A percentile compares a stretch with the other conserved stretches of the same genome.
These are phyloP conservation scores for Danio kyathit DNA, from an alignment of 2,797 vertebrate genomes.

Conservation along the genomic window DNA sequence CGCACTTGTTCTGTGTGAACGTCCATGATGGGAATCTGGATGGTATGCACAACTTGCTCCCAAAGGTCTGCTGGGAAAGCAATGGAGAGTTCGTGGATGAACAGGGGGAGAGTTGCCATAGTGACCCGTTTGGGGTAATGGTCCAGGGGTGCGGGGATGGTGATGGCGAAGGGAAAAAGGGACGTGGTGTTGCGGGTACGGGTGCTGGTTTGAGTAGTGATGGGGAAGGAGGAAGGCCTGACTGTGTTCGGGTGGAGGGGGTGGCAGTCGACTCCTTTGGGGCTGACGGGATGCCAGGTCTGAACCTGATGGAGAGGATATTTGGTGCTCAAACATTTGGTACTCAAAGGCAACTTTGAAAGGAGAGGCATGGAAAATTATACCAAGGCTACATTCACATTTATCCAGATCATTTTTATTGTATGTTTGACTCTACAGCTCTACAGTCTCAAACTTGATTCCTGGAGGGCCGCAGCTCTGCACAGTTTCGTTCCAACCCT, in stretches of 20 bases:
- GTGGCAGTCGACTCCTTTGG: constrained; percentile 78
- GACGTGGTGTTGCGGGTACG: constrained; percentile 80
- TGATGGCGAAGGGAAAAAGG: constrained; percentile 81
- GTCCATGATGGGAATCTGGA: constrained; percentile 67
- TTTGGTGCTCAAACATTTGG: not conserved
- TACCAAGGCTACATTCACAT: not conserved
- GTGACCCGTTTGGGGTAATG: constrained; percentile 78
- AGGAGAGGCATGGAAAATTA: not conserved
- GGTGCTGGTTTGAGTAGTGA: constrained; percentile 84
- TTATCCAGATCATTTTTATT: not conserved
- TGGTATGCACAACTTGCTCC: constrained; percentile 77
- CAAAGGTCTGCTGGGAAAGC: constrained; percentile 78
- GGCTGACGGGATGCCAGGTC: constrained; percentile 74
- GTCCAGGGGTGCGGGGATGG: constrained; percentile 78
- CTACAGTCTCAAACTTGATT: no score
- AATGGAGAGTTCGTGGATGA: constrained; percentile 81
- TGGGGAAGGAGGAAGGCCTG: constrained; percentile 87
- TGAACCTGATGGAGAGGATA: constrained; percentile 76
- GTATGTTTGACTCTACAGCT: no score
- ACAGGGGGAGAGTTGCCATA: constrained; percentile 83
- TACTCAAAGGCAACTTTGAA: not conserved
- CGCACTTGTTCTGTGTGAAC: constrained; percentile 73
- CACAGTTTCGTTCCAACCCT: no score
- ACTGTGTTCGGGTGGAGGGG: constrained; percentile 80
- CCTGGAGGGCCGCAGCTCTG: no score